phyloP scores from a whole-genome alignment of 2,888 invertebrate genomes.

The Formica aserva region DNA sequence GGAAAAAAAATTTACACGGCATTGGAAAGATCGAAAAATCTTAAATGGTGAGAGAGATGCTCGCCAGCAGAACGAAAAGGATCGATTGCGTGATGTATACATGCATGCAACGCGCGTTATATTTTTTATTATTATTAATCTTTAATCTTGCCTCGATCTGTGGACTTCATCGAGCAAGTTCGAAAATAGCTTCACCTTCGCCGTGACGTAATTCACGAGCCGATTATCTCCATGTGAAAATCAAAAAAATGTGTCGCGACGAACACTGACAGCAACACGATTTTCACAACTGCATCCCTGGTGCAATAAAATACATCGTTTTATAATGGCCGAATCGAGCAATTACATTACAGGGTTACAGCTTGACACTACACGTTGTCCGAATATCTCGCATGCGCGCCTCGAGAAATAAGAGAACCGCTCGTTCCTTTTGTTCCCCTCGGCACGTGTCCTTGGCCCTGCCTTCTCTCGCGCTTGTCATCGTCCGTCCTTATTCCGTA shows the following conservation, averaged over 20 bases:
- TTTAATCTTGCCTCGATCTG: slow-evolving; percentile 3
- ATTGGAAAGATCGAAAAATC: slow-evolving; percentile 8
- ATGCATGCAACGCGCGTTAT: slow-evolving; percentile 6
- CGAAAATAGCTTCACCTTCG: slow-evolving; percentile 24
- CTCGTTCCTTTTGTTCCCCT: slow-evolving; percentile 24
- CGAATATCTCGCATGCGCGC: slow-evolving; percentile 29
- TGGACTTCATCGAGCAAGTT: slow-evolving; percentile 20
- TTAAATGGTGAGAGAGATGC: not conserved
- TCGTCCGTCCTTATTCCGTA: slow-evolving; percentile 12
- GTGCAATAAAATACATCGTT: slow-evolving; percentile 58
- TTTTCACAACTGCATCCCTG: slow-evolving; percentile 16
- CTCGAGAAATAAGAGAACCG: not conserved
- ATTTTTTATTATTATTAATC: slow-evolving; percentile 41
- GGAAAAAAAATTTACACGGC: slow-evolving; percentile 46
- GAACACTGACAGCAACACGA: slow-evolving; percentile 52
- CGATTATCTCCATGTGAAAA: slow-evolving; percentile 7
- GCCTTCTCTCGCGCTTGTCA: slow-evolving; percentile 20
- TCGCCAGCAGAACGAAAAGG: not conserved
- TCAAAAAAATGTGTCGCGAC: not conserved
- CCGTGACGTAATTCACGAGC: slow-evolving; percentile 52
- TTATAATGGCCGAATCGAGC: slow-evolving; percentile 65
- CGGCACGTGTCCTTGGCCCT: slow-evolving; percentile 39
- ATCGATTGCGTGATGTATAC: slow-evolving; percentile 62
- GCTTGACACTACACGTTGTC: slow-evolving; percentile 22
- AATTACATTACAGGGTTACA: slow-evolving; percentile 46